Evolutionary conservation across 2,888 invertebrate species (phyloP).

Genomic region (Herminia tarsipennalis): DNA sequence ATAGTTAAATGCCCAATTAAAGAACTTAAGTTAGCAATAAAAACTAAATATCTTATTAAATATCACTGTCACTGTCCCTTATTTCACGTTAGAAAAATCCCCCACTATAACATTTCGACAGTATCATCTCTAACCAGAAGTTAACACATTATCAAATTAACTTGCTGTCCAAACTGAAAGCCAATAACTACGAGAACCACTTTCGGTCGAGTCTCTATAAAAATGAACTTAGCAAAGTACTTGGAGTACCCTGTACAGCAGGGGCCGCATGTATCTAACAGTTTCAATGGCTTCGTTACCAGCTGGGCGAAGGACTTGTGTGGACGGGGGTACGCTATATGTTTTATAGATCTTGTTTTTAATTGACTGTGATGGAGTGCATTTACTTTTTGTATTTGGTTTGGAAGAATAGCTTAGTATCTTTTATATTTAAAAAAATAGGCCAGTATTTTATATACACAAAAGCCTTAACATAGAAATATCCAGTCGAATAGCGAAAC

Average conservation of each 20-base stretch:
- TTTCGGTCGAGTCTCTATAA: conserved; percentile 22
- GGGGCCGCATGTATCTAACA: conserved; percentile 33
- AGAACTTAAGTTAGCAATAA: too few species aligned
- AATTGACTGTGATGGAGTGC: conserved; percentile 24
- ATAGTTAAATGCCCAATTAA: too few species aligned
- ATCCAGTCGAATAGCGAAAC: too few species aligned
- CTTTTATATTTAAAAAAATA: too few species aligned
- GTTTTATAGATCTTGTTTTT: conserved; percentile 13
- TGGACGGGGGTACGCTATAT: conserved; percentile 9
- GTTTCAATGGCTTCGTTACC: conserved; percentile 21
- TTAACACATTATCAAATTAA: conserved; percentile 6
- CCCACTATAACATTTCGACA: too few species aligned
- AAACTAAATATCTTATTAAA: too few species aligned
- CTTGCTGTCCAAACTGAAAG: conserved; percentile 5
- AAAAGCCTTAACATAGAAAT: too few species aligned
- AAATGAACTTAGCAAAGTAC: conserved; percentile 37
- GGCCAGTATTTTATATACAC: too few species aligned
- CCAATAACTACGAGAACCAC: conserved; percentile 14
- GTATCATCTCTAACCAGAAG: too few species aligned
- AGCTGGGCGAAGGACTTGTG: conserved; percentile 6
- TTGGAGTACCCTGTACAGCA: conserved; percentile 14
- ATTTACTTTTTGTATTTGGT: neutral
- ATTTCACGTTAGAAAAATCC: too few species aligned
- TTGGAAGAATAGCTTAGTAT: too few species aligned
- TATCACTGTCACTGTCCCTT: too few species aligned